These are phyloP conservation scores for Aradus depressus DNA, from an alignment of 2,888 invertebrate genomes.

Conservation along the genomic window DNA sequence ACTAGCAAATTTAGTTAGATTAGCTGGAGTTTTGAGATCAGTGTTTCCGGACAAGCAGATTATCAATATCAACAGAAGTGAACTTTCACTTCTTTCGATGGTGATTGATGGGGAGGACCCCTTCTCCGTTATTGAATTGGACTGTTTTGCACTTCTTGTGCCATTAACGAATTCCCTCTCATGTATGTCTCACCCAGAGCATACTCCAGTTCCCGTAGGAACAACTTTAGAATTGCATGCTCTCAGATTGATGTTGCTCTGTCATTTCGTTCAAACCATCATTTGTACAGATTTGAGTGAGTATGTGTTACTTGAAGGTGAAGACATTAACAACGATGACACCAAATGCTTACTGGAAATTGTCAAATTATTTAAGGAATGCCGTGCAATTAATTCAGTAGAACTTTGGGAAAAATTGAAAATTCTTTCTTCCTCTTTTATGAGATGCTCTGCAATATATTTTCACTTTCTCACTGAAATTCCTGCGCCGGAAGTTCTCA, in stretches of 20 bases:
- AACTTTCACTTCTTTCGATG: constrained; percentile 43
- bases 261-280: constrained; percentile 53
- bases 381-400: constrained; percentile 2
- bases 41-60: constrained; percentile 35
- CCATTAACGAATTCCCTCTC: constrained; percentile 66
- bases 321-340: constrained; percentile 34
- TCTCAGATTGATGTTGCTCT: constrained; percentile 63
- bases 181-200: constrained; percentile 45
- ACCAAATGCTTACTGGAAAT: constrained; percentile 24
- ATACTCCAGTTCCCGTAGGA: constrained; percentile 49
- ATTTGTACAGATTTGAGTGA: background rate
- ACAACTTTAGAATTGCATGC: constrained; percentile 63
- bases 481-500: constrained; percentile 60
- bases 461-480: constrained; percentile 86
- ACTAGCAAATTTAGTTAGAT: constrained; percentile 56
- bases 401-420: constrained; percentile 35
- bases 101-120: constrained; percentile 37
- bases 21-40: constrained; percentile 46
- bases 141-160: constrained; percentile 71
- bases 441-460: constrained; percentile 80
- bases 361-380: constrained; percentile 12
- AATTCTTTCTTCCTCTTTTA: constrained; percentile 57
- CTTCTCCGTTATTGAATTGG: constrained; percentile 57
- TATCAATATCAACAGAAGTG: constrained; percentile 37
- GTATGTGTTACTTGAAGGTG: constrained; percentile 30